Conservation (phyloP, 2,888 invertebrate genomes). For the Lochmaea capreae region DNA sequence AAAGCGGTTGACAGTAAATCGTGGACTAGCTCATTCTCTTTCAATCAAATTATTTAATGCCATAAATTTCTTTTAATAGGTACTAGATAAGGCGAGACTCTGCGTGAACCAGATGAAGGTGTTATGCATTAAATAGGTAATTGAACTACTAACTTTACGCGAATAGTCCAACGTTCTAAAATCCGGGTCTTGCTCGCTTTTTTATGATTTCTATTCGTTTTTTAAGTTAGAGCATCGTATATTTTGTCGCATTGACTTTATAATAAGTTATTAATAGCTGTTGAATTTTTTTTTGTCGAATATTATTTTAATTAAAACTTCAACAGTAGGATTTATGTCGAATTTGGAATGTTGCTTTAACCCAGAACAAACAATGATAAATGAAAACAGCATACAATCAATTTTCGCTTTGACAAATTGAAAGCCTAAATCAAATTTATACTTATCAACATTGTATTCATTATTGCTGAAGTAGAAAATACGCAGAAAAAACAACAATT, state of each 20-base stretch:
- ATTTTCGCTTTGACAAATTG: slow-evolving; percentile 46
- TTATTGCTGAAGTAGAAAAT: slow-evolving; percentile 27
- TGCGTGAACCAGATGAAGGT: too few species aligned
- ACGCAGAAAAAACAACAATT: neutral
- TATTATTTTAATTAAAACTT: neutral
- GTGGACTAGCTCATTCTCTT: neutral
- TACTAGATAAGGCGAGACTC: too few species aligned
- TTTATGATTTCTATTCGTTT: neutral
- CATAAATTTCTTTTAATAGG: too few species aligned
- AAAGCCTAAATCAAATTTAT: slow-evolving; percentile 49
- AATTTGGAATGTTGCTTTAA: neutral
- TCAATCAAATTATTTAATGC: too few species aligned
- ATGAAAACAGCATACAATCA: slow-evolving; percentile 37
- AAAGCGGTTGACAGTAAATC: neutral
- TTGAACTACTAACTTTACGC: too few species aligned
- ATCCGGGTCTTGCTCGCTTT: too few species aligned
- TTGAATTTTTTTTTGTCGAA: neutral
- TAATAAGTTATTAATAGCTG: neutral
- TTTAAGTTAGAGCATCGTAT: neutral
- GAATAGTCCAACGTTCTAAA: too few species aligned
- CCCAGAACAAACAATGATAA: slow-evolving; percentile 1
- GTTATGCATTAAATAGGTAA: too few species aligned
- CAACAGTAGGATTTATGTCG: neutral
- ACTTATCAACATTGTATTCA: slow-evolving; percentile 42
- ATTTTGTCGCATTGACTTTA: neutral